Conservation (phyloP, 2,113 vertebrate genomes). For the Pachypanchax playfairii region DNA sequence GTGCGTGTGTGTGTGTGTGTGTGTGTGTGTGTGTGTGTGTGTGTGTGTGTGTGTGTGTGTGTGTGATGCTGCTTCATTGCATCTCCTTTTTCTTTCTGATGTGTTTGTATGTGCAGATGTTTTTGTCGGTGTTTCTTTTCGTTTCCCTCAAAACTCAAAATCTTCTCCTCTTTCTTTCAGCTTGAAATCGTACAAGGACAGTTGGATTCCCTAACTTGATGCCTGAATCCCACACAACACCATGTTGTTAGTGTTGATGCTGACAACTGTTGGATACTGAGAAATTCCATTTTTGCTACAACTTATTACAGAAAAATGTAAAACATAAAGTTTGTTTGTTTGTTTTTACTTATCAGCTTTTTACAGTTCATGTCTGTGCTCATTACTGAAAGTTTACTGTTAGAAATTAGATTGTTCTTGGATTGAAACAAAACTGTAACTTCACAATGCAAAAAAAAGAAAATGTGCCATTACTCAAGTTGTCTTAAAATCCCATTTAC, state of each 20-base stretch:
- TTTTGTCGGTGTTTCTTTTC: background rate
- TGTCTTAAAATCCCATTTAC: background rate
- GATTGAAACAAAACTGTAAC: background rate
- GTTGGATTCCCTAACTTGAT: slow-evolving; percentile 96
- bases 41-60: slow-evolving; percentile 1
- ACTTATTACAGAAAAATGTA: slow-evolving; percentile 34
- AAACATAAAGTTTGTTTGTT: slow-evolving; percentile 4
- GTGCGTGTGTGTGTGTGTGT: background rate
- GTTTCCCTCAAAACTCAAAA: slow-evolving; percentile 20
- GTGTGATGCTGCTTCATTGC: slow-evolving; percentile 1
- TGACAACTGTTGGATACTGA: slow-evolving; percentile 42
- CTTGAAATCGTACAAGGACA: slow-evolving; percentile 94
- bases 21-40: background rate
- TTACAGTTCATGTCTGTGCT: slow-evolving; percentile 5
- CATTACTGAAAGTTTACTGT: background rate
- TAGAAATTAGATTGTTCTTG: background rate
- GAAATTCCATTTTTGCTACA: slow-evolving; percentile 19
- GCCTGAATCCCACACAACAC: slow-evolving; percentile 43
- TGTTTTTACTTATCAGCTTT: slow-evolving; percentile 3
- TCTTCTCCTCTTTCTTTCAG: slow-evolving; percentile 79
- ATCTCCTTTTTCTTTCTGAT: background rate
- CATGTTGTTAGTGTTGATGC: slow-evolving; percentile 33
- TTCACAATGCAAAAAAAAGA: background rate
- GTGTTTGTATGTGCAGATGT: background rate
- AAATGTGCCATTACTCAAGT: slow-evolving; percentile 12